A percentile compares a stretch with the other conserved stretches of the same genome.
Conservation (phyloP, 2,888 invertebrate genomes). For the Eupithecia dodoneata region DNA sequence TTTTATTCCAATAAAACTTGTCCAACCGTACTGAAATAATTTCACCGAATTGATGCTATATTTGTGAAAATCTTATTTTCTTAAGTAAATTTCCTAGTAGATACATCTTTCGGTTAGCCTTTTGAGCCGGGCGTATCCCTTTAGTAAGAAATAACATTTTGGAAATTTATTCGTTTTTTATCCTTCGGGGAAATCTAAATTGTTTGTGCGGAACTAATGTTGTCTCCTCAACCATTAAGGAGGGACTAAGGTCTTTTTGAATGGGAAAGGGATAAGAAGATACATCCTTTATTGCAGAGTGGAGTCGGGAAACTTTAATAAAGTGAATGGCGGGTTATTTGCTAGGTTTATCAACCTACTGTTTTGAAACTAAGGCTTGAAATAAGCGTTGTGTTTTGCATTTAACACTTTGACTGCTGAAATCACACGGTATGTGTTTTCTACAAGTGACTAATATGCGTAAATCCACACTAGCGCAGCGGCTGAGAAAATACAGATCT, state of each 20-base stretch:
- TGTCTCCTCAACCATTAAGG: slow-evolving; percentile 52
- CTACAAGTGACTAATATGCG: too few species aligned
- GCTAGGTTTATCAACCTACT: slow-evolving; percentile 1
- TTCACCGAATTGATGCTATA: slow-evolving; percentile 17
- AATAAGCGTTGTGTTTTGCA: neutral
- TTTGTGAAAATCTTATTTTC: slow-evolving; percentile 33
- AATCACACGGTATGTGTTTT: too few species aligned
- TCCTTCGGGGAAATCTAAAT: slow-evolving; percentile 50
- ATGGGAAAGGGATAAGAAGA: slow-evolving; percentile 50
- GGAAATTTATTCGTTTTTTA: slow-evolving; percentile 46
- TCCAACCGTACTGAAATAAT: slow-evolving; percentile 22
- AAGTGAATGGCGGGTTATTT: slow-evolving; percentile 21
- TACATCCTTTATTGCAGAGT: slow-evolving; percentile 39
- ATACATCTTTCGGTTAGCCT: slow-evolving; percentile 36
- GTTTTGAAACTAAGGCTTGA: neutral
- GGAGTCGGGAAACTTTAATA: slow-evolving; percentile 26
- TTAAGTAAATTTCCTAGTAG: slow-evolving; percentile 33
- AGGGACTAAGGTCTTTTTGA: slow-evolving; percentile 51
- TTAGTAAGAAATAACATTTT: slow-evolving; percentile 46
- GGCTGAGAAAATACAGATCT: too few species aligned
- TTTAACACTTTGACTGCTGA: too few species aligned
- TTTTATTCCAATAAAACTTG: neutral
- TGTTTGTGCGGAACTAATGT: slow-evolving; percentile 64
- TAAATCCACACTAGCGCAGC: too few species aligned
- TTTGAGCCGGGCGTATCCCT: slow-evolving; percentile 32